Base-by-base conservation (phyloP, 2,113 vertebrate species). In the Calyptommatus sinebrachiatus region DNA sequence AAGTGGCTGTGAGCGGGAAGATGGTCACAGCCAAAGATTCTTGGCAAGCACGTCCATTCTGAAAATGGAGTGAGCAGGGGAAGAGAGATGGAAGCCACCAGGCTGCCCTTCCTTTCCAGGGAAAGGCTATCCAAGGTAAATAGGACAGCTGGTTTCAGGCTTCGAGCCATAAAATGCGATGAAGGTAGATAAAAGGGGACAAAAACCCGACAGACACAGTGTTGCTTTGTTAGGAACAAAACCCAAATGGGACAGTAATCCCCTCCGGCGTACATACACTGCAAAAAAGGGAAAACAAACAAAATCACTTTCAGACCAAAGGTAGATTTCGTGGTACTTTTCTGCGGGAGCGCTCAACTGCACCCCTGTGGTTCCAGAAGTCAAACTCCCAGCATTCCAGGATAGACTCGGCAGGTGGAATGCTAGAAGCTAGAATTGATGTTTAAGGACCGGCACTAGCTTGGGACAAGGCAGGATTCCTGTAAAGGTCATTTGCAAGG, bases 71-170 rank as follows among this genome's bases (percentile, higher is more conserved):
- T 1, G 12, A 45, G 45, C 35, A 24, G 45, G 12, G 2, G 10
- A 22, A 26, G 8, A 48, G 4, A 41, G 29, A 16, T 9, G 1
- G n/a, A 41, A 21, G 29, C 31, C 12, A 48, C n/a, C 24, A 46
- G 11, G 21, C 68, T 46, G 21, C n/a, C 22, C 21, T 24, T 69
- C 71, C 24, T 60, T 35, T 60, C 20, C 28, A n/a, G 29, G 71
- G 14, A 81, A 28, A 75, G 72, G 79, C 63, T 14, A 10, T 61
- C 26, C 26, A 20, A 69, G 72, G 72, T 81, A 75, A 69, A 41
- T 66, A 57, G 78, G 78, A 66, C 78, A 73, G 71, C 11, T 18
- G 8, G 26, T 65, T 66, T 61, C 65, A 69, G 28, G 63, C 79
- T 81, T 28, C 18, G 22, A 60, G 60, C 71, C 79, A 24, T 62